Evolutionary conservation across 2,113 vertebrate genomes (phyloP), one percentile per base, ranked within the genome.

Genomic region (Cathartes aura): DNA sequence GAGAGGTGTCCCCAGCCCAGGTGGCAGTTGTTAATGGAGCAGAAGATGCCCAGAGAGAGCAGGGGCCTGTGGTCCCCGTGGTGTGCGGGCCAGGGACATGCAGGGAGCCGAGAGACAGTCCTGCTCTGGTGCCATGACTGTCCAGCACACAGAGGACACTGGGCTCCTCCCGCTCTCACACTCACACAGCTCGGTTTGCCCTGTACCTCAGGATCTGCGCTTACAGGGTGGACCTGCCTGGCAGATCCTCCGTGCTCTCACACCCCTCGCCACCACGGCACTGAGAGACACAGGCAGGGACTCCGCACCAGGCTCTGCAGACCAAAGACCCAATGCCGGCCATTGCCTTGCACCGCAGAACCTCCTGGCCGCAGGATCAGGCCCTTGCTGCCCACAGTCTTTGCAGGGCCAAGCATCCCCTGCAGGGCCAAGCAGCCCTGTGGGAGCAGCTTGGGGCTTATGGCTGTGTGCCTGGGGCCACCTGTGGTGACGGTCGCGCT

Each of bases 191-290:
- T 53, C 2, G 0, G 16, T 82, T 86, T 88, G 43, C 50, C 62
- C 38, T 19, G 15, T 50, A 50, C 50, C 6, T 93, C 50, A 59
- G 45, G 50, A 20, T 80, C 68, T 52, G 17, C 0, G 0, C 22
- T 56, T 43, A 36, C 0, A 3, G 48, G 9, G 10, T 62, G 6
- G 27, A 78, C 36, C 36, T 47, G 11, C 36, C 34, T 27, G n/a
- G 40, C 72, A 78, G 20, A 48, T 21, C 5, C 48, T 42, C 15
- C 0, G 0, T 83, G 36, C 18, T 30, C 23, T 81, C 5, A 0
- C 0, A 0, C 12, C 14, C 30, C 27, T 64, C 0, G 0, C 34
- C 45, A 34, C 48, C 26, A 20, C 1, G 1, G 68, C 67, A 16
- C 45, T 34, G 75, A 52, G 8, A 82, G 12, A 30, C 3, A 0